Base-by-base conservation (phyloP, 1,140 invertebrate species). In the Chironomus tepperi region DNA sequence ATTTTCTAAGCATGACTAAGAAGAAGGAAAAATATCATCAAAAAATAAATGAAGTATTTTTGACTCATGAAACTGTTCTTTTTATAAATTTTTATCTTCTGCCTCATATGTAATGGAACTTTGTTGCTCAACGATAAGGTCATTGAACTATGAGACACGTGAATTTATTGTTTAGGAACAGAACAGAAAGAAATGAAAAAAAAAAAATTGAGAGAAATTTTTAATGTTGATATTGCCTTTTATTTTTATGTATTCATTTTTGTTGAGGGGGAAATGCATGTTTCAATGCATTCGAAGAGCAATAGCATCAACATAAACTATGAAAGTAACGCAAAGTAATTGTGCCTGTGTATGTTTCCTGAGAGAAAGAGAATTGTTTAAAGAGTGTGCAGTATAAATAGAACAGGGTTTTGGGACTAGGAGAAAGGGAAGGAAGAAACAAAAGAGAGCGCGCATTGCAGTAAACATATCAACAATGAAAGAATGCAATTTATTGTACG, bases 141-240 rank as follows among this genome's bases (percentile, higher is more conserved):
- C 65, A 70, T 19, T 70, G 65, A 70, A 70, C 65, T 70, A 70
- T 18, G 19, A 19, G 65, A 70, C 65, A 70, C 65, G 65, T 70
- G 65, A 70, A 70, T 57, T 57, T 57, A 57, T 57, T 70, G 65
- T 70, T 70, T 70, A 70, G 65, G 19, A 70, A 70, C 65, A 70
- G 65, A 70, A 70, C 18, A 9, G 65, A 21, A 70, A 70, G 19
- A 21, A 70, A 16, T 10, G 18, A 18, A 70, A 70, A 21, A 70
- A 16, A 70, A 70, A 18, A 70, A 16, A 67, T 12, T 16, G 65
- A 70, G 65, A 19, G 16, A 70, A 70, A 70, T 70, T 70, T n/a
- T n/a, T n/a, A n/a, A n/a, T n/a, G n/a, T n/a, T n/a, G n/a, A n/a
- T n/a, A 16, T 70, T 57, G 47, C 47, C 9, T 67, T 18, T 70